Percentiles rank a stretch among this genome's conserved stretches.
Evolutionary conservation across 2,797 vertebrate species (phyloP).

Genomic region (Siniperca undulata): DNA sequence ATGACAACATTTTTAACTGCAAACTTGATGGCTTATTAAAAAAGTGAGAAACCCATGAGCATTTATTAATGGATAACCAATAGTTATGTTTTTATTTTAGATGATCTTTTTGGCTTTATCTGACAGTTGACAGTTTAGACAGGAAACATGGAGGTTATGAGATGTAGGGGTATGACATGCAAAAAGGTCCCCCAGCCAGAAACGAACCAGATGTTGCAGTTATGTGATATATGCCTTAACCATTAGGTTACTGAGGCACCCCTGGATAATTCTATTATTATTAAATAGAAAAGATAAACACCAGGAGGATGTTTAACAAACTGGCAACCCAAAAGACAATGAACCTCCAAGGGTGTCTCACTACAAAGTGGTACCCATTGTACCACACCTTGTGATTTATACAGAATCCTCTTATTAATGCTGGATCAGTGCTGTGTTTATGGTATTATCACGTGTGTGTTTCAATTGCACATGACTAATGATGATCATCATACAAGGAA

Average conservation of each 20-base stretch:
- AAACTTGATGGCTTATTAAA: background rate
- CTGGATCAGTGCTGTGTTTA: slow-evolving; percentile 9
- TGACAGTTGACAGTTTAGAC: background rate
- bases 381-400: background rate
- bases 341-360: background rate
- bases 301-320: background rate
- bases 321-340: background rate
- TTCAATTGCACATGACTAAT: slow-evolving; percentile 4
- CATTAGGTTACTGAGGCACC: background rate
- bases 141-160: background rate
- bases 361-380: background rate
- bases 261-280: background rate
- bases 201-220: background rate
- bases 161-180: background rate
- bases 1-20: no score
- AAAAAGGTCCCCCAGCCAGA: background rate
- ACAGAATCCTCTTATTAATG: slow-evolving; percentile 2
- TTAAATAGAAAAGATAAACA: background rate
- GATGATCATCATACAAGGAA: slow-evolving; percentile 17
- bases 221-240: background rate
- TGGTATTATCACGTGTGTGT: background rate
- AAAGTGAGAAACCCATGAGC: background rate
- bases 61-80: background rate
- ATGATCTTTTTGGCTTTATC: background rate
- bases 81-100: background rate